Conservation (phyloP, 1,140 invertebrate species). For the Chironomus striatipennis region DNA sequence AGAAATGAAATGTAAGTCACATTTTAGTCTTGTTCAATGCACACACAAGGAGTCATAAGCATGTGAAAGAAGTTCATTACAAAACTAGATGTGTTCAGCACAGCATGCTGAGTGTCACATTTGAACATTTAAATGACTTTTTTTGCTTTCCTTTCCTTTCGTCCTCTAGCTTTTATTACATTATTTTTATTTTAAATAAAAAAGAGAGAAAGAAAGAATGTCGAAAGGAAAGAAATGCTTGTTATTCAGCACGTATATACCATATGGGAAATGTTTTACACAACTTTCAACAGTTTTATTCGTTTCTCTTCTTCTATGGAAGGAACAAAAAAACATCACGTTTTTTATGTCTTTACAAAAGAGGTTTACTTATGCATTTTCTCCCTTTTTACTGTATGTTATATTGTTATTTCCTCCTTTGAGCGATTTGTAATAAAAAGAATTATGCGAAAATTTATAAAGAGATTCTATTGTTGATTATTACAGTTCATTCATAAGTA, state of each 20-base stretch:
- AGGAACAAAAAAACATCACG: no score
- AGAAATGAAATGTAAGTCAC: slow-evolving; percentile 13
- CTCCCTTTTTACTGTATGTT: no score
- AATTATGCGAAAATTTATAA: no score
- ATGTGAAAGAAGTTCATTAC: slow-evolving; percentile 13
- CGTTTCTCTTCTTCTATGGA: background rate
- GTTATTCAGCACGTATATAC: slow-evolving; percentile 1
- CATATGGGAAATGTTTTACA: slow-evolving; percentile 1
- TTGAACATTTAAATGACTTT: slow-evolving; percentile 5
- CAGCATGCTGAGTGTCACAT: slow-evolving; percentile 5
- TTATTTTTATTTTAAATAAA: background rate
- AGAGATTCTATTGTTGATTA: no score
- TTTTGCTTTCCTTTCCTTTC: background rate
- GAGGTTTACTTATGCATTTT: background rate
- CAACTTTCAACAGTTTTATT: slow-evolving; percentile 2
- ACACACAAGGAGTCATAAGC: background rate
- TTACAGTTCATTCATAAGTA: no score
- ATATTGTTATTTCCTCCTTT: no score
- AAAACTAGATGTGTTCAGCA: slow-evolving; percentile 1
- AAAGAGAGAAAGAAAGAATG: background rate
- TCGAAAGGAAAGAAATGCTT: background rate
- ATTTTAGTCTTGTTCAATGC: slow-evolving; percentile 2
- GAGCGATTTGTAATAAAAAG: no score
- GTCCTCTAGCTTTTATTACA: background rate
- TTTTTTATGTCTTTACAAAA: slow-evolving; percentile 14